phyloP scores from a whole-genome alignment of 2,888 invertebrate species.

The Lomographa bimaculata region DNA sequence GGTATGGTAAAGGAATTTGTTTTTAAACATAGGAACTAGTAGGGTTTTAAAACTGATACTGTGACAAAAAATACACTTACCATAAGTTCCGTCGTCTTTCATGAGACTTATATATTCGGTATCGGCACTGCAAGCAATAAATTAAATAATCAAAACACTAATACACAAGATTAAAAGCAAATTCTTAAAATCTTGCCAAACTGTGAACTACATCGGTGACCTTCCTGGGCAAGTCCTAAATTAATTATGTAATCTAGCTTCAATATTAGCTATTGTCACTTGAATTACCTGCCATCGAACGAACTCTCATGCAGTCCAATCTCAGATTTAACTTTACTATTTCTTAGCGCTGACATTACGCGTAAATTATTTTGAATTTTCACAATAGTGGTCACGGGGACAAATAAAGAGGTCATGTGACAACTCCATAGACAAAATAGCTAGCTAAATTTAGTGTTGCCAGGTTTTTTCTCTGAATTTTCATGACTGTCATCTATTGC shows the following conservation, averaged over 20 bases:
- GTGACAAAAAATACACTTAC: conserved; percentile 52
- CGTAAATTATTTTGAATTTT: conserved; percentile 85
- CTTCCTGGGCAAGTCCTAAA: conserved; percentile 57
- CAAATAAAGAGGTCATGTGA: conserved; percentile 89
- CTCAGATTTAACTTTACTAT: conserved; percentile 79
- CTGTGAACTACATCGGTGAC: conserved; percentile 63
- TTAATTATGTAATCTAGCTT: conserved; percentile 66
- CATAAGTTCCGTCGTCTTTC: conserved; percentile 70
- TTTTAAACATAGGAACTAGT: no score
- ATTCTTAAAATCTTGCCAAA: conserved; percentile 59
- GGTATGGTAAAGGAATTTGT: no score
- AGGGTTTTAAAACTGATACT: no score
- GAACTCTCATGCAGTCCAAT: conserved; percentile 82
- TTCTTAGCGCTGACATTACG: conserved; percentile 55
- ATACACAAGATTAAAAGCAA: conserved; percentile 40
- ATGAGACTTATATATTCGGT: conserved; percentile 69
- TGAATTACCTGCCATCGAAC: conserved; percentile 84
- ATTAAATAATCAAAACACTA: conserved; percentile 31
- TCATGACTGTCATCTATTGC: background rate
- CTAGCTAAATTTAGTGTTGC: conserved; percentile 10
- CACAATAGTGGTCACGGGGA: conserved; percentile 88
- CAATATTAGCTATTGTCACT: conserved; percentile 31
- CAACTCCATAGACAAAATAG: conserved; percentile 57
- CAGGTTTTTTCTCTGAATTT: no score
- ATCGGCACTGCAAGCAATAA: conserved; percentile 71